phyloP scores from a whole-genome alignment of 2,113 vertebrate species.

The Echinops telfairi region DNA sequence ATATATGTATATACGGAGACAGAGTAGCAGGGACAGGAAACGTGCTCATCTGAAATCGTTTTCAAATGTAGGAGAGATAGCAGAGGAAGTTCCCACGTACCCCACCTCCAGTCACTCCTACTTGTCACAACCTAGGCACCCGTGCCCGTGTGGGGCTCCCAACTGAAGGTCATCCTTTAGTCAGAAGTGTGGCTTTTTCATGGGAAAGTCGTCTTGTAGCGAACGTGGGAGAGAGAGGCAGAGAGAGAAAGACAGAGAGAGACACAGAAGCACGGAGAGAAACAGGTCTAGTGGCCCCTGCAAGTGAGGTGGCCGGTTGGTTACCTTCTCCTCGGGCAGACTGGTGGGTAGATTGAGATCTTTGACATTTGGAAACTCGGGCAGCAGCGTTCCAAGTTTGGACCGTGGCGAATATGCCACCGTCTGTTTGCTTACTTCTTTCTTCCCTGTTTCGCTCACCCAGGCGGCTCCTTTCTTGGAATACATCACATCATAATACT shows the following conservation, averaged over 20 bases:
- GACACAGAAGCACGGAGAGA: no score
- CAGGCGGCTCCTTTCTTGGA: slow-evolving; percentile 99
- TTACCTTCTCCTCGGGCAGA: slow-evolving; percentile 99
- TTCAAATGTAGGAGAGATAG: neutral
- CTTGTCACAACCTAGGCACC: neutral
- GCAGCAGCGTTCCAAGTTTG: slow-evolving; percentile 98
- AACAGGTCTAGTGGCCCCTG: neutral
- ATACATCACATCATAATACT: slow-evolving; percentile 99
- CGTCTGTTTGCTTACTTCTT: slow-evolving; percentile 99
- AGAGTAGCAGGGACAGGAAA: neutral
- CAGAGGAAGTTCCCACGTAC: neutral
- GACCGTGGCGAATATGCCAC: slow-evolving; percentile 99
- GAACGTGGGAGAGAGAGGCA: neutral
- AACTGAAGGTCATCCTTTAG: neutral
- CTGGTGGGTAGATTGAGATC: slow-evolving; percentile 98
- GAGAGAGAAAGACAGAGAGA: neutral
- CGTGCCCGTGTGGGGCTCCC: no score
- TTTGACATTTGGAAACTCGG: slow-evolving; percentile 99
- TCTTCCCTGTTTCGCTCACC: slow-evolving; percentile 99
- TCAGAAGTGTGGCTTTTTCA: neutral
- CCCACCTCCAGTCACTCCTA: neutral
- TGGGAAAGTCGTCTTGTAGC: slow-evolving; percentile 10
- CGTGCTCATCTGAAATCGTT: neutral
- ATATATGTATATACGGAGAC: no score
- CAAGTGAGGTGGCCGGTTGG: slow-evolving; percentile 32